Evolutionary conservation across 2,797 vertebrate species (phyloP), one percentile per base, ranked within the genome.

Genomic region (Sparus aurata): DNA sequence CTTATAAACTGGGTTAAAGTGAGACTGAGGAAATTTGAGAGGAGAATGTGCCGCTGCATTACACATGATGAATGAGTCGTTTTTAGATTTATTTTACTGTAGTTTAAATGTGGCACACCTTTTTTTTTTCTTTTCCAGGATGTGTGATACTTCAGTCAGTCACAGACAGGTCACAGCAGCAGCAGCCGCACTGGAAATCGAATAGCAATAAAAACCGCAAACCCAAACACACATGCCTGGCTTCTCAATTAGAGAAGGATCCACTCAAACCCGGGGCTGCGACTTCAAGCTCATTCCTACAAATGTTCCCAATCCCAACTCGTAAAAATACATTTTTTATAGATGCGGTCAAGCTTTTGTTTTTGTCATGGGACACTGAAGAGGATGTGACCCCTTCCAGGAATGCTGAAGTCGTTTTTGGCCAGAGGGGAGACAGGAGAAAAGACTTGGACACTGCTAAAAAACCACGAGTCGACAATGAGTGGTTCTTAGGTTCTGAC

Each of bases 281-380:
- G 80, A 87, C 88, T 90, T 87, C 83, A 89, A 90, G 84, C 87
- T 90, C 91, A 92, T 92, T 94, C 93, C 92, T 86, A 73, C 85
- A 89, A 94, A 92, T 85, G 77, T 73, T 88, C 90, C 87, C 88
- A 80, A 84, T 90, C 84, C 87, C 71, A 84, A 65, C 81, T 93
- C 88, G 84, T 91, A 83, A 93, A 94, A 94, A 94, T 87, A 90
- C 55, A 82, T 90, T 92, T 93, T 93, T 94, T 91, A 92, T 92
- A 90, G 87, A 92, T 91, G 92, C 74, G 90, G 93, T 95, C 91
- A 86, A 78, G 79, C 8, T 88, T 94, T 92, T 92, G 87, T 94
- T 95, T 93, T 90, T 81, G 85, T 91, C 90, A 86, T 71, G 84
- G 89, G 84, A 91, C 87, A 67, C 85, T 73, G 90, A 79, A 58